A percentile compares a stretch with the other conserved stretches of the same genome.
Evolutionary conservation across 1,140 invertebrate genomes (phyloP).

Genomic region (Drosophila truncata): DNA sequence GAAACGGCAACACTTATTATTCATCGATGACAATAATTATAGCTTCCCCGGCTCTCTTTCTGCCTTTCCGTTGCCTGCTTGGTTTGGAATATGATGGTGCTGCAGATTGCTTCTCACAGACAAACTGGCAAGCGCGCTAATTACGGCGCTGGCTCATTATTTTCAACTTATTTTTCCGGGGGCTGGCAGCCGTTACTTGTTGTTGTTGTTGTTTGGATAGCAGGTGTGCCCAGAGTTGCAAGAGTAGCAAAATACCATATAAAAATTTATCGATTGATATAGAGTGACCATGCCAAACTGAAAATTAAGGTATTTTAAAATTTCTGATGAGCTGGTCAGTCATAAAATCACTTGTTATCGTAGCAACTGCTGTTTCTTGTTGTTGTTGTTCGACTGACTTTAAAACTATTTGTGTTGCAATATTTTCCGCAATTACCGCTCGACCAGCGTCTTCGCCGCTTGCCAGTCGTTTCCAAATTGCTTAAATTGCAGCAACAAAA

Average conservation of each 20-base stretch:
- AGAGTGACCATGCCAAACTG: background rate
- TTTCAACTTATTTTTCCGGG: slow-evolving; percentile 25
- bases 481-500: background rate
- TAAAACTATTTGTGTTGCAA: slow-evolving; percentile 31
- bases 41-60: background rate
- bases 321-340: background rate
- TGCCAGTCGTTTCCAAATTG: background rate
- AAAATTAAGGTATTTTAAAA: no score
- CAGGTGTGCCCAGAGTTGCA: background rate
- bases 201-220: slow-evolving; percentile 3
- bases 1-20: slow-evolving; percentile 29
- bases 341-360: background rate
- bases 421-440: slow-evolving; percentile 30
- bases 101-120: background rate
- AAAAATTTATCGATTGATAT: background rate
- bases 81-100: background rate
- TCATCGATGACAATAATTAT: slow-evolving; percentile 40
- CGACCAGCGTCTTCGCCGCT: slow-evolving; percentile 3
- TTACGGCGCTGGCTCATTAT: slow-evolving; percentile 19
- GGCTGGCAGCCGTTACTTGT: slow-evolving; percentile 14
- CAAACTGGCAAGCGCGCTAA: slow-evolving; percentile 25
- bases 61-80: no score
- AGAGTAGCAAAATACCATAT: no score
- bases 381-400: slow-evolving; percentile 8
- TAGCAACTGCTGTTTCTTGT: background rate